Evolutionary conservation across 2,113 vertebrate genomes (phyloP).

Genomic region (Misgurnus anguillicaudatus): DNA sequence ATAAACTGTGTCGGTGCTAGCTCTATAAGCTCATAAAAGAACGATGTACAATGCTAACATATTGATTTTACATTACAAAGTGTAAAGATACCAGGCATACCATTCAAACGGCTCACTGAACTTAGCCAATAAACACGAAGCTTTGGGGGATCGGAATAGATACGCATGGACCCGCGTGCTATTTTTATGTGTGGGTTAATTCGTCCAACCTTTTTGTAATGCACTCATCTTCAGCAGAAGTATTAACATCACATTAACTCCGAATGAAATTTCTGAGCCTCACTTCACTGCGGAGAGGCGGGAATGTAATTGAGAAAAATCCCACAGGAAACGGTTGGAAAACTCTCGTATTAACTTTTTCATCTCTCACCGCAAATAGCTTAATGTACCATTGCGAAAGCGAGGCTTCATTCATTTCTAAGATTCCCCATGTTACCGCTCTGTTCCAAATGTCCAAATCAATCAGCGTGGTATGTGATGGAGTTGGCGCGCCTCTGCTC

Average conservation of each 20-base stretch:
- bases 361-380: slow-evolving; percentile 56
- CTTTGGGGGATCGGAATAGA: slow-evolving; percentile 14
- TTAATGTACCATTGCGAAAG: slow-evolving; percentile 46
- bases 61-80: no score
- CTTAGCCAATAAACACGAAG: slow-evolving; percentile 20
- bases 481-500: neutral
- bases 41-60: no score
- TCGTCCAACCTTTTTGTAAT: slow-evolving; percentile 61
- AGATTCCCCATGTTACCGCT: slow-evolving; percentile 42
- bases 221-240: slow-evolving; percentile 57
- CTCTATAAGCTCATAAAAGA: no score
- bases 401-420: slow-evolving; percentile 43
- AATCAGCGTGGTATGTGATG: slow-evolving; percentile 40
- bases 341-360: slow-evolving; percentile 60
- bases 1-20: no score
- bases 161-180: slow-evolving; percentile 37
- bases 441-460: slow-evolving; percentile 39
- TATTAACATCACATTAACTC: slow-evolving; percentile 66
- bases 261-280: slow-evolving; percentile 62
- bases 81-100: neutral
- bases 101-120: slow-evolving; percentile 2
- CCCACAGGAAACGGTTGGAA: slow-evolving; percentile 60
- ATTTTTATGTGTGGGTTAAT: slow-evolving; percentile 67
- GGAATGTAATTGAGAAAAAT: slow-evolving; percentile 64
- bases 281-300: slow-evolving; percentile 43